A percentile compares a stretch with the other conserved stretches of the same genome.
These are phyloP conservation scores for Cisticola juncidis DNA, from an alignment of 2,113 vertebrate genomes.

Conservation along the genomic window DNA sequence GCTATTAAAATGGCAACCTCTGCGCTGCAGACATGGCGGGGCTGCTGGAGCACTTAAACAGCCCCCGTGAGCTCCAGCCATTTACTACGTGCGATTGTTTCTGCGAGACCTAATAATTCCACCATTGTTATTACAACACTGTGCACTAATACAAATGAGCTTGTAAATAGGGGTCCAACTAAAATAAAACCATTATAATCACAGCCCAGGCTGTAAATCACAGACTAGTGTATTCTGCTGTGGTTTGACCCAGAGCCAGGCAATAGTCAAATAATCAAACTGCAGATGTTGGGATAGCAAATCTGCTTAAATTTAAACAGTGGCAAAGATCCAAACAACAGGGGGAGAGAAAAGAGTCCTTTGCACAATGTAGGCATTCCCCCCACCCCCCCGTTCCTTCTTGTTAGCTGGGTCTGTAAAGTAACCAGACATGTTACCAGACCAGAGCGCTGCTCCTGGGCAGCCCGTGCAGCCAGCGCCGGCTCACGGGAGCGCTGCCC, in stretches of 20 bases:
- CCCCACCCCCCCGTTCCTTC: neutral
- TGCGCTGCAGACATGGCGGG: neutral
- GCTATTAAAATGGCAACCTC: constrained; percentile 21
- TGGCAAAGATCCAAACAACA: constrained; percentile 67
- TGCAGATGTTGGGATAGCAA: constrained; percentile 76
- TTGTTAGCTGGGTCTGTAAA: constrained; percentile 65
- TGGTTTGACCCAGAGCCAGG: constrained; percentile 77
- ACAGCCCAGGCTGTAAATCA: constrained; percentile 74
- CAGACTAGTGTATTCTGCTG: constrained; percentile 71
- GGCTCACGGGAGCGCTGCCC: fast-evolving
- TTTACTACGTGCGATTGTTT: constrained; percentile 60
- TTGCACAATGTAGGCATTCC: constrained; percentile 58
- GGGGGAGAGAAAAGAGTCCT: constrained; percentile 1
- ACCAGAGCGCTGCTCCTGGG: neutral
- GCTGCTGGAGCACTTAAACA: constrained; percentile 52
- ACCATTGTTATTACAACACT: constrained; percentile 72
- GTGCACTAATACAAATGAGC: constrained; percentile 70
- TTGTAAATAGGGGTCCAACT: constrained; percentile 74
- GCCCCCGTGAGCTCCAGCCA: constrained; percentile 41
- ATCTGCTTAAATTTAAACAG: constrained; percentile 77
- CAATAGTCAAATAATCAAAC: constrained; percentile 83
- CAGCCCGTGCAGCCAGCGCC: neutral
- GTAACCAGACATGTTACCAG: constrained; percentile 59
- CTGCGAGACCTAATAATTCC: constrained; percentile 71
- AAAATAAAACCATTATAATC: constrained; percentile 79